phyloP scores from a whole-genome alignment of 2,113 vertebrate species.

The Calypte anna region DNA sequence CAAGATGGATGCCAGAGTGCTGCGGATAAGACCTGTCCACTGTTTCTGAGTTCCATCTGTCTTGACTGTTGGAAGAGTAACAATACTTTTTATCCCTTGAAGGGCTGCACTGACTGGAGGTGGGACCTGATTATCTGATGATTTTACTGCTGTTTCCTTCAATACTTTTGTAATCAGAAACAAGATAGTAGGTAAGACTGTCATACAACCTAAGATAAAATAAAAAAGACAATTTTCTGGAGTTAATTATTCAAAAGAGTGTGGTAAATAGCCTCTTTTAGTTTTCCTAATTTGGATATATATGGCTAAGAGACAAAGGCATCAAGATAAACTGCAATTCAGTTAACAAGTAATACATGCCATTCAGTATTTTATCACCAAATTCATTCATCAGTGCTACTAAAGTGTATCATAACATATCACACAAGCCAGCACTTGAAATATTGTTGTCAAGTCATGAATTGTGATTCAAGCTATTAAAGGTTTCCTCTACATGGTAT shows the following conservation, averaged over 20 bases:
- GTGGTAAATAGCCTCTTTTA: background rate
- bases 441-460: background rate
- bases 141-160: constrained; percentile 92
- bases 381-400: background rate
- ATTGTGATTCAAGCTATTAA: background rate
- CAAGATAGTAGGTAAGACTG: constrained; percentile 92
- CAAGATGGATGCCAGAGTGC: constrained; percentile 92
- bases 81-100: constrained; percentile 93
- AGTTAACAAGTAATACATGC: background rate
- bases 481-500: background rate
- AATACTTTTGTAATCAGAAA: constrained; percentile 94
- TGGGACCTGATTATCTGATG: constrained; percentile 84
- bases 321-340: background rate
- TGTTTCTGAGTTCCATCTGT: constrained; percentile 87
- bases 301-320: background rate
- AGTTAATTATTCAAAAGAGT: background rate
- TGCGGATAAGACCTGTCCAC: constrained; percentile 94
- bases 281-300: background rate
- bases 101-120: constrained; percentile 89
- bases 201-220: constrained; percentile 88
- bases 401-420: background rate
- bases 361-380: background rate
- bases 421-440: background rate
- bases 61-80: constrained; percentile 87
- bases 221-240: background rate